Evolutionary conservation across 2,113 vertebrate species (phyloP), one percentile per base, ranked within the genome.

Genomic region (Podilymbus podiceps): DNA sequence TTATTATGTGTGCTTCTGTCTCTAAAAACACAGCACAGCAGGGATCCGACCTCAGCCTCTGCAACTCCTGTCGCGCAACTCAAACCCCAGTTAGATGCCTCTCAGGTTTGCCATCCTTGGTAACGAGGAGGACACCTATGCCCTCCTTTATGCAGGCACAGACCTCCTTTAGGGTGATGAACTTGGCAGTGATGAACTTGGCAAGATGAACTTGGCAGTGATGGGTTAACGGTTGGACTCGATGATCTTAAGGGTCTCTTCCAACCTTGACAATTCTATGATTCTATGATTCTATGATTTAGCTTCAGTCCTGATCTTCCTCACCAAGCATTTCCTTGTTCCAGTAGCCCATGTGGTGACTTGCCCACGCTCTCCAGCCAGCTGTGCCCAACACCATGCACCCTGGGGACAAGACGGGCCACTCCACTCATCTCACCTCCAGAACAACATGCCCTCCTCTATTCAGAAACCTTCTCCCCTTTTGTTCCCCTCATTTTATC

Each of bases 341-440:
- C 52, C 28, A 21, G 5, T 18, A n/a, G 21, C n/a, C 30, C n/a
- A 9, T 0, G 0, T 5, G 9, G 42, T 40, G 33, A 19, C 42
- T 49, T 71, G 25, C 18, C 40, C n/a, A 25, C 0, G 2, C 7
- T 78, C 47, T n/a, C 33, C 35, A 12, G 14, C 15, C 42, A 49
- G 56, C 23, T 25, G 8, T 28, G 35, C 27, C 44, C 19, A 15
- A 0, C n/a, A 27, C 20, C 38, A 10, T 3, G 1, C 15, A 27
- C 13, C 4, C 6, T 10, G 38, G 25, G 46, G 8, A 31, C n/a
- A 15, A 63, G 77, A 40, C 0, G 1, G 10, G 14, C 8, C 14
- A 2, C 20, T 31, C 56, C 14, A 20, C 6, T 28, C 24, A 58
- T 30, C 30, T 24, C 38, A 22, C 22, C 35, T 46, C 53, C 67